Base-by-base conservation (phyloP, 2,888 invertebrate genomes). In the Amphipoea lucens region DNA sequence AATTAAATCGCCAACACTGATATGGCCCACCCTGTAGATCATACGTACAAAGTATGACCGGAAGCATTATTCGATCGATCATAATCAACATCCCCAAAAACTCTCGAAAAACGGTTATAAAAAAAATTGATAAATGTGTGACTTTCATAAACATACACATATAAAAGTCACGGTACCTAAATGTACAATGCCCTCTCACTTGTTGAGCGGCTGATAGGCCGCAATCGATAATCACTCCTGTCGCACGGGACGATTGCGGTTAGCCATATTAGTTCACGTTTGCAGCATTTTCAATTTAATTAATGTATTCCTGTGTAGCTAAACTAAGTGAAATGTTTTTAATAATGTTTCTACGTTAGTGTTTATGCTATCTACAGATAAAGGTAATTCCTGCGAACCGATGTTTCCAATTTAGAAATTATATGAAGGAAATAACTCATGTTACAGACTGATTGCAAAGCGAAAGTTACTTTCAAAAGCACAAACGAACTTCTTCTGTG, bases 151-250 rank as follows among this genome's bases (percentile, higher is more conserved):
- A 66, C 6, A 65, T 14, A 65, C 29, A 69, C 9, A 45, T 45
- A 67, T 60, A 67, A 54, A 54, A 67, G n/a, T 63, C 45, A 40
- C 57, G 65, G 2, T 40, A 75, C 40, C 42, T 62, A 65, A 62
- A 86, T 63, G 81, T 68, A 81, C 75, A 81, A 70, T 83, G 66
- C 79, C 69, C 78, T 40, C 81, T 77, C 84, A 90, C 91, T 89
- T 91, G 91, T 91, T 90, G 91, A 87, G 79, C 83, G 72, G 40
- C 70, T 83, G 88, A 87, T 83, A 84, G 82, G 66, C 85, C 81
- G 65, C 87, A 90, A 91, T 91, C 91, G 88, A 90, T 90, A 89
- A 79, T 60, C 76, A 74, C 77, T 79, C 68, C 78, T 68, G 78
- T 79, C 86, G 63, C 79, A 76, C 69, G 68, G 66, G 60, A 79